phyloP scores from a whole-genome alignment of 2,113 vertebrate species.

The Halichoerus grypus region DNA sequence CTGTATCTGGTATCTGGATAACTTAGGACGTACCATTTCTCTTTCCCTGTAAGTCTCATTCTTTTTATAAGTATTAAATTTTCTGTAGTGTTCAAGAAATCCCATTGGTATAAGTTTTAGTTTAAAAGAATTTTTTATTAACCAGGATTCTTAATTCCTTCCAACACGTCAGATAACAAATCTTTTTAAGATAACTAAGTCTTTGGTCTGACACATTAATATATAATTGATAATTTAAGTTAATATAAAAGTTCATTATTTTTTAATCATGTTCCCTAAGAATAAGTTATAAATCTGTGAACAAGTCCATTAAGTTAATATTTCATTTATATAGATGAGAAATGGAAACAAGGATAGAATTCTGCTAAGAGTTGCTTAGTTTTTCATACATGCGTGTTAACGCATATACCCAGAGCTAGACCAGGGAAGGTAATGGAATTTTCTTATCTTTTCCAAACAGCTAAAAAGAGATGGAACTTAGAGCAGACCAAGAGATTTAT shows the following conservation, averaged over 20 bases:
- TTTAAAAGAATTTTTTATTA: slow-evolving; percentile 65
- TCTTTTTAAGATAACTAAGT: slow-evolving; percentile 71
- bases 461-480: neutral
- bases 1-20: neutral
- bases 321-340: slow-evolving; percentile 58
- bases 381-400: neutral
- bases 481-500: neutral
- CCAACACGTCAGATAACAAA: slow-evolving; percentile 62
- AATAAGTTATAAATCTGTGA: slow-evolving; percentile 73
- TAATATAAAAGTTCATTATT: slow-evolving; percentile 73
- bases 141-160: slow-evolving; percentile 63
- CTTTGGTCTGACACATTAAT: slow-evolving; percentile 68
- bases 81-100: slow-evolving; percentile 43
- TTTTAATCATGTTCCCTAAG: slow-evolving; percentile 72
- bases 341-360: slow-evolving; percentile 53
- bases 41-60: neutral
- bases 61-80: neutral
- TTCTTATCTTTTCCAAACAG: neutral
- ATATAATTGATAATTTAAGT: slow-evolving; percentile 73
- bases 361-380: neutral
- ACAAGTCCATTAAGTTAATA: slow-evolving; percentile 64
- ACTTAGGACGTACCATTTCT: neutral
- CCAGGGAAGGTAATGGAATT: neutral
- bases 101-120: slow-evolving; percentile 40
- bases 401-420: neutral